phyloP scores from a whole-genome alignment of 1,140 invertebrate genomes.

The Atta colombica region DNA sequence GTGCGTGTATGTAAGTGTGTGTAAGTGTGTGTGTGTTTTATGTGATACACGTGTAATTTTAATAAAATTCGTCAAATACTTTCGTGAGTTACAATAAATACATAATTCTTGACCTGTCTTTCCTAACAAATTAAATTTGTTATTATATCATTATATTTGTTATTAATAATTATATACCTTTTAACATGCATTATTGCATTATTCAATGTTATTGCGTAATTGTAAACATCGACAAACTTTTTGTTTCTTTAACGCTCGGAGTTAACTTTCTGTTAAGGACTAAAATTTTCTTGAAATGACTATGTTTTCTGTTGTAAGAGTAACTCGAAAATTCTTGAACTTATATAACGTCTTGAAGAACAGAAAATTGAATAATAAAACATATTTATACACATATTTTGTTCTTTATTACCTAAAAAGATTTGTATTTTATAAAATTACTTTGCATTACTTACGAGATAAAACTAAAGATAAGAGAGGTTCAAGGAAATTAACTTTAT shows the following conservation, averaged over 20 bases:
- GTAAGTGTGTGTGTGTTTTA: too few relatives aligned
- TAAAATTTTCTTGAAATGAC: neutral
- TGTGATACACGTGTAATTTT: neutral
- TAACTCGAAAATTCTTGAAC: neutral
- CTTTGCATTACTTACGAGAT: neutral
- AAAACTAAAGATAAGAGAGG: constrained; percentile 7
- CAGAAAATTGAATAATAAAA: constrained; percentile 18
- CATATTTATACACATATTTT: neutral
- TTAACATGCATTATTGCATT: constrained; percentile 1
- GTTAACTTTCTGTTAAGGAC: neutral
- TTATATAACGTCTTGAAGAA: neutral
- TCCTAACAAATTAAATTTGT: neutral
- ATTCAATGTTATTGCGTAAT: neutral
- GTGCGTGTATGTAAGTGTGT: neutral
- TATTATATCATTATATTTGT: neutral
- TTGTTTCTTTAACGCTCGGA: neutral
- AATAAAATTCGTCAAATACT: neutral
- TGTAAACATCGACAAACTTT: neutral
- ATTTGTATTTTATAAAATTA: neutral
- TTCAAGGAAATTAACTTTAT: constrained; percentile 10
- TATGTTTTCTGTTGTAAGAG: neutral
- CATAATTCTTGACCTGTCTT: neutral
- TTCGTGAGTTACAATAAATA: neutral
- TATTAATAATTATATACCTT: neutral
- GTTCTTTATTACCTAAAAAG: neutral